A percentile compares a stretch with the other conserved stretches of the same genome.
phyloP scores from a whole-genome alignment of 2,797 vertebrate genomes.

The Heliangelus exortis region DNA sequence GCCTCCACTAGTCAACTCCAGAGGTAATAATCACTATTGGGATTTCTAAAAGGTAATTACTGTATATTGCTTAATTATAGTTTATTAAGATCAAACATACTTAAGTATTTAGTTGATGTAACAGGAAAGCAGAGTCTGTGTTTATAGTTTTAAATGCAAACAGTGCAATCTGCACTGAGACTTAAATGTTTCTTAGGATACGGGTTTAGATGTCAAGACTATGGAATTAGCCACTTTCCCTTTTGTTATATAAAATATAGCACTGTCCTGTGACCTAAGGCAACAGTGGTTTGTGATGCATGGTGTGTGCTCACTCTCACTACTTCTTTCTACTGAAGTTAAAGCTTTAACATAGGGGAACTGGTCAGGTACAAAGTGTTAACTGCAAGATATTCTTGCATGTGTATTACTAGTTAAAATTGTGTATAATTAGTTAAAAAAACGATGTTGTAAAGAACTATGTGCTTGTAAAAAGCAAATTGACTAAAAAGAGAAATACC shows the following conservation, averaged over 20 bases:
- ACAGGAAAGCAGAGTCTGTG: constrained; percentile 52
- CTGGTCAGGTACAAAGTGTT: neutral
- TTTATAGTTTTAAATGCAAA: constrained; percentile 57
- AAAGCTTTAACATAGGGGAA: neutral
- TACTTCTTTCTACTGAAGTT: neutral
- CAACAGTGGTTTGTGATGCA: neutral
- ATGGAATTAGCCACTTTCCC: constrained; percentile 12
- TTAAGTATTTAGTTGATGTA: constrained; percentile 49
- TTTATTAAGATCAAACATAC: constrained; percentile 58
- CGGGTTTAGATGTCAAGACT: constrained; percentile 18
- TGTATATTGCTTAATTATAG: constrained; percentile 73
- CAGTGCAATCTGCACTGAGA: constrained; percentile 9
- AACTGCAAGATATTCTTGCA: constrained; percentile 45
- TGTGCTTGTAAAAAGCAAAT: constrained; percentile 45
- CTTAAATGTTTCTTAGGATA: neutral
- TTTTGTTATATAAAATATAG: neutral
- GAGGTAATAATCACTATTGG: constrained; percentile 76
- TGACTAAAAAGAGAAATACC: constrained; percentile 63
- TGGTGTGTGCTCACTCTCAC: neutral
- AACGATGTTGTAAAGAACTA: constrained; percentile 47
- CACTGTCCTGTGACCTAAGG: constrained; percentile 35
- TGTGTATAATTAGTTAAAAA: constrained; percentile 44
- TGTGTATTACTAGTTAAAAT: constrained; percentile 34
- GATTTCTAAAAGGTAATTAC: constrained; percentile 78
- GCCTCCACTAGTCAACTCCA: constrained; percentile 64